Evolutionary conservation across 1,140 invertebrate genomes (phyloP).

Genomic region (Mycetomoellerius zeteki): DNA sequence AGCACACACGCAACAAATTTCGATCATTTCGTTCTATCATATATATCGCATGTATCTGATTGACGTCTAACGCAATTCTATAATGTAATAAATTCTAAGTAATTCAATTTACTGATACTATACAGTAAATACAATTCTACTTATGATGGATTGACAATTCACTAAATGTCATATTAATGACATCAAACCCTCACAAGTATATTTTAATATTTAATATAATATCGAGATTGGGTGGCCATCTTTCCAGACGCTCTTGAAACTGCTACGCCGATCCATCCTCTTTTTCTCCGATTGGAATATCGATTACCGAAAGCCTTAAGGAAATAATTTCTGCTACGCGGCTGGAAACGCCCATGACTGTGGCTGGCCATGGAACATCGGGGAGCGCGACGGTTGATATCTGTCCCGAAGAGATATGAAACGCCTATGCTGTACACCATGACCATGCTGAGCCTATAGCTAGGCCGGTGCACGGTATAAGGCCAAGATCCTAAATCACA

Average conservation of each 20-base stretch:
- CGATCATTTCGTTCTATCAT: neutral
- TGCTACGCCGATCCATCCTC: neutral
- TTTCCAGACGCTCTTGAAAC: constrained; percentile 53
- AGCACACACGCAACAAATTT: neutral
- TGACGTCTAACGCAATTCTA: neutral
- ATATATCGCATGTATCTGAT: neutral
- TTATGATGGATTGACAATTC: neutral
- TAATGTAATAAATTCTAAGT: neutral
- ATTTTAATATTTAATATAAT: neutral
- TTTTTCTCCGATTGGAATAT: constrained; percentile 48
- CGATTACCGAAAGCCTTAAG: constrained; percentile 57
- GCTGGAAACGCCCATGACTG: constrained; percentile 74
- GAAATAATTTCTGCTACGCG: constrained; percentile 73
- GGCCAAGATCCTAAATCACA: constrained; percentile 84
- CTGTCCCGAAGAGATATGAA: constrained; percentile 74
- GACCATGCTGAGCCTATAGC: constrained; percentile 60
- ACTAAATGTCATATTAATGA: neutral
- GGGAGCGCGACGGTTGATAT: constrained; percentile 71
- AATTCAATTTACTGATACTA: neutral
- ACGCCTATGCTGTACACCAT: constrained; percentile 78
- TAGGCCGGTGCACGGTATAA: constrained; percentile 67
- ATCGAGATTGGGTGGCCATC: constrained; percentile 54
- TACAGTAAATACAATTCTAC: neutral
- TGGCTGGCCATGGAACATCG: constrained; percentile 50
- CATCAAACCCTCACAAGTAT: neutral